Evolutionary conservation across 2,888 invertebrate genomes (phyloP).

Genomic region (Campaea margaritaria): DNA sequence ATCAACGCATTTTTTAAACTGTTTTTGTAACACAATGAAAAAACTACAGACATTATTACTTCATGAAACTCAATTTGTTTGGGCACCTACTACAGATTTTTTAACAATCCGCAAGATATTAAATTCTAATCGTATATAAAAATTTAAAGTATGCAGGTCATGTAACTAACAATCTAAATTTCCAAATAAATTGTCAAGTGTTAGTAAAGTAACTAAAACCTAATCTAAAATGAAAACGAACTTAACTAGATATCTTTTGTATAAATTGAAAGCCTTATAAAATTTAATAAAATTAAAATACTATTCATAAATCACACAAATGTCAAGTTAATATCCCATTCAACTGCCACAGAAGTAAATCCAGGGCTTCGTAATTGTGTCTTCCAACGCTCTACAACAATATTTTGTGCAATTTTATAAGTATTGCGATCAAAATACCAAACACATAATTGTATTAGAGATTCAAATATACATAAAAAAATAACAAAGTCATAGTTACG

Average conservation of each 20-base stretch:
- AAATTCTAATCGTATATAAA: background rate
- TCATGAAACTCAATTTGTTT: too few relatives aligned
- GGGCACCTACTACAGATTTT: too few relatives aligned
- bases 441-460: conserved; percentile 34
- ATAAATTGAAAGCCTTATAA: conserved; percentile 25
- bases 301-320: conserved; percentile 41
- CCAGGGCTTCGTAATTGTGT: too few relatives aligned
- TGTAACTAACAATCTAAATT: too few relatives aligned
- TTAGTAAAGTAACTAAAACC: conserved; percentile 31
- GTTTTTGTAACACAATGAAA: background rate
- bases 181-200: conserved; percentile 15
- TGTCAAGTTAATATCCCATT: background rate
- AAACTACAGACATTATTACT: too few relatives aligned
- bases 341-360: background rate
- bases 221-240: conserved; percentile 32
- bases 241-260: conserved; percentile 14
- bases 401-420: background rate
- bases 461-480: conserved; percentile 54
- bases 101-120: too few relatives aligned
- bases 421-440: background rate
- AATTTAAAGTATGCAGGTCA: background rate
- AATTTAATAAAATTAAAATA: conserved; percentile 38
- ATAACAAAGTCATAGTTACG: conserved; percentile 41
- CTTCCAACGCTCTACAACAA: background rate
- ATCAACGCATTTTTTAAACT: conserved; percentile 3